Percentiles rank a stretch among this genome's conserved stretches.
Conservation (phyloP, 2,797 vertebrate species). For the Heteromormyrus szaboi region DNA sequence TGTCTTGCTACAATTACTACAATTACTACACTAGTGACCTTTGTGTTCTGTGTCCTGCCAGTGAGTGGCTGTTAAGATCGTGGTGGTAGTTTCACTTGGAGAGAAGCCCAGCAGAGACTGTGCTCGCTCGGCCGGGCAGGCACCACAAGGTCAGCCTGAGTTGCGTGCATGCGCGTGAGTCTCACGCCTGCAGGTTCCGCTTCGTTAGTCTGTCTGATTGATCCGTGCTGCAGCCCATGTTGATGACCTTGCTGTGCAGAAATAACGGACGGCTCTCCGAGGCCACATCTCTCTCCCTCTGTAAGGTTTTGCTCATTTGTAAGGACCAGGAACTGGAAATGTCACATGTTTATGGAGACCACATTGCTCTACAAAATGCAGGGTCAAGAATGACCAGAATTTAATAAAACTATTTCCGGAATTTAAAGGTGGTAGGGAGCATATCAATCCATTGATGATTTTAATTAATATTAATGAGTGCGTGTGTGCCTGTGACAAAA, state of each 20-base stretch:
- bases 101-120: neutral
- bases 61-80: neutral
- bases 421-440: neutral
- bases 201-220: conserved; percentile 58
- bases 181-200: conserved; percentile 53
- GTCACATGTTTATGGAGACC: neutral
- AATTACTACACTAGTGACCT: neutral
- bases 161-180: conserved; percentile 47
- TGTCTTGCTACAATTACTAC: neutral
- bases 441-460: neutral
- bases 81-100: neutral
- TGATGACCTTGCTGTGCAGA: conserved; percentile 54
- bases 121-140: conserved; percentile 25
- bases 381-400: neutral
- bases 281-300: neutral
- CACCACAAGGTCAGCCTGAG: conserved; percentile 42
- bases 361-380: neutral
- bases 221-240: conserved; percentile 44
- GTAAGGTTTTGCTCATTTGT: neutral
- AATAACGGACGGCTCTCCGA: conserved; percentile 37
- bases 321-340: neutral
- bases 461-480: neutral
- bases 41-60: neutral
- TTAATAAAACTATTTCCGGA: neutral
- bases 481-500: neutral